Conservation (phyloP, 1,140 invertebrate species). For the Drosophila suzukii region DNA sequence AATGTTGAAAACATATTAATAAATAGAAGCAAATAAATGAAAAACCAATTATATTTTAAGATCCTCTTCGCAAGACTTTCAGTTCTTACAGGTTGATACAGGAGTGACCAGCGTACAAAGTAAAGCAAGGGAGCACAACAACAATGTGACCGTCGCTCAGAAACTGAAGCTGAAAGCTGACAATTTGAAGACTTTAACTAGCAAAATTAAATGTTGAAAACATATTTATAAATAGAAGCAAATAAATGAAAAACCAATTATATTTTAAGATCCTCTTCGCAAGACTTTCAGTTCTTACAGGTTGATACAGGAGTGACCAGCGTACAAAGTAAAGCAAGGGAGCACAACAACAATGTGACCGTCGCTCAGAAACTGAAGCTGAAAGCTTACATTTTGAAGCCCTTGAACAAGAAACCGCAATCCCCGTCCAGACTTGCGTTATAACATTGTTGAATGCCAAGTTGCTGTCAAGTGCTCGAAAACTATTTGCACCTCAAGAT, state of each 20-base stretch:
- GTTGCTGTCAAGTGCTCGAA: conserved; percentile 14
- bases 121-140: neutral
- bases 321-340: neutral
- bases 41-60: neutral
- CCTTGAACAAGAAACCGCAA: neutral
- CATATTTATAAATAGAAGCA: too few species aligned
- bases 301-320: neutral
- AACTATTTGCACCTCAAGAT: conserved; percentile 31
- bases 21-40: too few species aligned
- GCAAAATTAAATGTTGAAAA: neutral
- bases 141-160: too few species aligned
- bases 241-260: too few species aligned
- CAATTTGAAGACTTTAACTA: neutral
- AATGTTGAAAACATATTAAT: too few species aligned
- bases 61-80: neutral
- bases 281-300: neutral
- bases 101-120: conserved; percentile 1
- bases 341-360: conserved; percentile 15
- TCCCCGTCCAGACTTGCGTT: neutral
- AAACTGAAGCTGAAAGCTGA: neutral
- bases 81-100: neutral
- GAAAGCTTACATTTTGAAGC: neutral
- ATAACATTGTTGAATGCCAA: conserved; percentile 6
- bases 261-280: neutral
- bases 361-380: neutral